Percentiles rank a stretch among this genome's conserved stretches.
Conservation (phyloP, 2,797 vertebrate species). For the Martes flavigula region DNA sequence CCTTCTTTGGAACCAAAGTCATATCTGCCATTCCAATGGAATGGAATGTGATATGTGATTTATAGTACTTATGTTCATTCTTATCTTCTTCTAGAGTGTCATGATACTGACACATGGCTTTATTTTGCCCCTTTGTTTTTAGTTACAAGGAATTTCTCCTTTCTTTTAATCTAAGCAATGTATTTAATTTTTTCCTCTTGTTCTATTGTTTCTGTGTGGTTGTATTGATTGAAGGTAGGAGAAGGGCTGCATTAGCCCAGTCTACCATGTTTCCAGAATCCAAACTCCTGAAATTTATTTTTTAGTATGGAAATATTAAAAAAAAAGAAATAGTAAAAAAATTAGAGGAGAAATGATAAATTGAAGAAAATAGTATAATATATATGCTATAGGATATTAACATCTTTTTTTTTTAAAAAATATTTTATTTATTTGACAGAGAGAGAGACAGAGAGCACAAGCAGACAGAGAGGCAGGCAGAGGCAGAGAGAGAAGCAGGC, state of each 20-base stretch:
- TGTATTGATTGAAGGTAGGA: not conserved
- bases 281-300: not conserved
- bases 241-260: not conserved
- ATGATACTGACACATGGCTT: not conserved
- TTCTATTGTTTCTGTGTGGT: not conserved
- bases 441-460: no score
- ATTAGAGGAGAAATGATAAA: not conserved
- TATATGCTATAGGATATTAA: not conserved
- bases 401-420: no score
- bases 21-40: not conserved
- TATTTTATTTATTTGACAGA: no score
- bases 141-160: not conserved
- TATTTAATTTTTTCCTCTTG: not conserved
- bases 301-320: slow-evolving; percentile 15
- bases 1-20: not conserved
- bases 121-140: not conserved
- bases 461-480: no score
- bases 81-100: not conserved
- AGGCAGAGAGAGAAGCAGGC: no score
- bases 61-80: not conserved
- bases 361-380: not conserved
- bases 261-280: not conserved
- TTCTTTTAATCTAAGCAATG: not conserved
- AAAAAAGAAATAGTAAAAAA: not conserved
- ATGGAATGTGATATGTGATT: not conserved